These are phyloP conservation scores for Amblyraja radiata DNA, from an alignment of 2,797 vertebrate species.

Conservation along the genomic window DNA sequence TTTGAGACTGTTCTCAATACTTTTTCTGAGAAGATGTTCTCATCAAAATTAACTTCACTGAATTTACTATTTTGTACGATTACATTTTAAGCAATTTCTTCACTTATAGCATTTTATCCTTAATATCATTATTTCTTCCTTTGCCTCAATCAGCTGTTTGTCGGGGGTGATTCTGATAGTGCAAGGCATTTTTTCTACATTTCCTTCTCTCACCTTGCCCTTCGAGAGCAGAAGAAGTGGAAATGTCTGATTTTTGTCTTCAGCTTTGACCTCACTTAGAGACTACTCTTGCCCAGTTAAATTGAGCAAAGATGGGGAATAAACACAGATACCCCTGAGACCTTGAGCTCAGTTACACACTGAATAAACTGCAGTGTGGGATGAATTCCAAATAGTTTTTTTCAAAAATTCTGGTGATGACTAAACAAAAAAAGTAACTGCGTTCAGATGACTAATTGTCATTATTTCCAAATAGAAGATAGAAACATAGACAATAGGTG, in stretches of 20 bases:
- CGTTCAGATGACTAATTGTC: neutral
- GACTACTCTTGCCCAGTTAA: neutral
- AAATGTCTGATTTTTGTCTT: neutral
- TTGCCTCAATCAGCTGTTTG: neutral
- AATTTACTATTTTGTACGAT: neutral
- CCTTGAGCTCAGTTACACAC: neutral
- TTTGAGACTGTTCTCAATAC: neutral
- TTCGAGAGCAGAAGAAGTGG: neutral
- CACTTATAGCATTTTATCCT: neutral
- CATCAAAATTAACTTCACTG: neutral
- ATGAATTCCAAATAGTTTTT: neutral
- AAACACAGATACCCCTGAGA: accelerated
- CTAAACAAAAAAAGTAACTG: no score
- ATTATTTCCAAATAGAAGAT: neutral
- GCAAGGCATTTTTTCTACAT: neutral
- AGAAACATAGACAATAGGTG: no score
- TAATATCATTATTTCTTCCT: neutral
- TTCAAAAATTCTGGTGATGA: no score
- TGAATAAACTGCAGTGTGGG: neutral
- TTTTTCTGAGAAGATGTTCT: neutral
- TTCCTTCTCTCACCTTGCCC: neutral
- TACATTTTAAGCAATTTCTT: neutral
- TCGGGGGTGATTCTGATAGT: neutral
- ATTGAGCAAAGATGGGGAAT: neutral
- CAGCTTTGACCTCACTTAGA: neutral